phyloP scores from a whole-genome alignment of 30 jellyfish, hydroid and myxozoan species.

The Chironex yamaguchii region DNA sequence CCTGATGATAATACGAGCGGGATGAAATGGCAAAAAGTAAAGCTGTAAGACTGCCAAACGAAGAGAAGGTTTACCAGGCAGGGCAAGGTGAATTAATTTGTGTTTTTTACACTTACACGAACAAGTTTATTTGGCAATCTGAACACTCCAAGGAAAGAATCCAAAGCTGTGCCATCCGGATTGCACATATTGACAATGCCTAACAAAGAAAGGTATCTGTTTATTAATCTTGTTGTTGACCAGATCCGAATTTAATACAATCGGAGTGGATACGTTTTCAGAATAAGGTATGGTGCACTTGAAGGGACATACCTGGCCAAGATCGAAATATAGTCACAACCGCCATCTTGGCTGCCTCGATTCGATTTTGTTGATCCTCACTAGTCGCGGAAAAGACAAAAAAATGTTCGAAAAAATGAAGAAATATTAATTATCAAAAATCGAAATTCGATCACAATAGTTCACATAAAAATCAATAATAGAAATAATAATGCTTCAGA shows the following conservation, averaged over 20 bases:
- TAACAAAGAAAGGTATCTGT: conserved; percentile 32
- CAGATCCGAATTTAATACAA: no score
- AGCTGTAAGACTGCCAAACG: no score
- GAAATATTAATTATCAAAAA: no score
- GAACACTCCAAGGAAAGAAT: conserved; percentile 91
- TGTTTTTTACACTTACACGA: conserved; percentile 78
- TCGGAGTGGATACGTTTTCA: background rate
- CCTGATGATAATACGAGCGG: no score
- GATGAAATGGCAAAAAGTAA: no score
- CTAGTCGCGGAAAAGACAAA: conserved; percentile 29
- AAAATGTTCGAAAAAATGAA: no score
- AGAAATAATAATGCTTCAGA: background rate
- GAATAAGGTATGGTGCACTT: no score
- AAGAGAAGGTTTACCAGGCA: no score
- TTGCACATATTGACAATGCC: conserved; percentile 88
- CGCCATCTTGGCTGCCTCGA: conserved; percentile 91
- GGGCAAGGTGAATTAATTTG: no score
- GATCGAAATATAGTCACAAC: conserved; percentile 84
- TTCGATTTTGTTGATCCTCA: conserved; percentile 83
- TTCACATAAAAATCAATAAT: background rate
- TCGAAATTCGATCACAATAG: background rate
- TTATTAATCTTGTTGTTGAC: no score
- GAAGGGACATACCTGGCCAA: conserved; percentile 94
- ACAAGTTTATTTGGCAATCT: conserved; percentile 77
- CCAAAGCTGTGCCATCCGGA: conserved; percentile 89